Percentiles rank a stretch among this genome's conserved stretches.
Conservation (phyloP, 2,797 vertebrate genomes). For the Merluccius polli region DNA sequence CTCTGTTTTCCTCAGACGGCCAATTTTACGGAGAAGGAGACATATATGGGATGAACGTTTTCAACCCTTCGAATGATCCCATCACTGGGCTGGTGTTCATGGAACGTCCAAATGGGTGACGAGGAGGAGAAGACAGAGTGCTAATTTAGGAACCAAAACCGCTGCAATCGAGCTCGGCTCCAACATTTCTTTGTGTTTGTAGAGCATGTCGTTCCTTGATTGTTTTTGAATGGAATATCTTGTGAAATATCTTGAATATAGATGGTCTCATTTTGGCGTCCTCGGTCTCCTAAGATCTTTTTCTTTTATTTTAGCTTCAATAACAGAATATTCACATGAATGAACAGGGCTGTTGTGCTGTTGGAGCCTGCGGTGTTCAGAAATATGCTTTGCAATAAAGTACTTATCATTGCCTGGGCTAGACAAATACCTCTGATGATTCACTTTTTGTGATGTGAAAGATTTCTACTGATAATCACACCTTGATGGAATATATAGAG, state of each 20-base stretch:
- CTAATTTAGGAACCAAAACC: not conserved
- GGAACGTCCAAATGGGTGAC: conserved; percentile 21
- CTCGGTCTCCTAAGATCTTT: conserved; percentile 22
- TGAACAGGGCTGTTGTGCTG: conserved; percentile 37
- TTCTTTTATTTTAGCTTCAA: conserved; percentile 40
- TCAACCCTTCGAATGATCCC: conserved; percentile 18
- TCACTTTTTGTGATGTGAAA: not conserved
- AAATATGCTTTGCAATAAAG: not conserved
- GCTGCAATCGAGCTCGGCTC: not conserved
- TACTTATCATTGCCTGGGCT: not conserved
- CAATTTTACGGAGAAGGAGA: conserved; percentile 5
- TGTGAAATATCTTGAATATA: conserved; percentile 57
- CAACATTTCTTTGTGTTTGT: conserved; percentile 21
- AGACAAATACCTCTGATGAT: not conserved
- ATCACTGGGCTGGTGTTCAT: conserved; percentile 32
- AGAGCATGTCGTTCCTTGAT: conserved; percentile 38
- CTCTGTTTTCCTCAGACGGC: conserved; percentile 9
- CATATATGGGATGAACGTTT: conserved; percentile 25
- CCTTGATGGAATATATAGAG: not conserved
- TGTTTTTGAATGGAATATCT: conserved; percentile 47
- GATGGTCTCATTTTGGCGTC: conserved; percentile 56
- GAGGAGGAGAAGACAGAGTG: not conserved
- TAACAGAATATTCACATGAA: conserved; percentile 45
- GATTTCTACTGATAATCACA: not conserved
- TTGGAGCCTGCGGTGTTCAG: conserved; percentile 16